Base-by-base conservation (phyloP, 2,797 vertebrate genomes). In the Molossus molossus region DNA sequence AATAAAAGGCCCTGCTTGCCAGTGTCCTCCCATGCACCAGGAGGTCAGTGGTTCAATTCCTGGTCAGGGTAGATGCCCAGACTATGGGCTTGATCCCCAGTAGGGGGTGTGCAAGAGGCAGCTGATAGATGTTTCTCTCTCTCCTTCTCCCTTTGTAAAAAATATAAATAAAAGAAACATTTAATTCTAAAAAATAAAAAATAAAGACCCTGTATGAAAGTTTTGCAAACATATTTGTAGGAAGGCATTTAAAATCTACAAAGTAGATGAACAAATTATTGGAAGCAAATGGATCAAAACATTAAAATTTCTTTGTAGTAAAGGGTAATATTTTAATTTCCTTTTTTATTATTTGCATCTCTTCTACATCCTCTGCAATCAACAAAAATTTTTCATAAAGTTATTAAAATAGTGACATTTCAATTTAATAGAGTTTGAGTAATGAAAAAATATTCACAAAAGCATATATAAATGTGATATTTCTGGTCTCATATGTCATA, bases 251-350 rank as follows among this genome's bases (percentile, higher is more conserved):
- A 69, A 92, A 90, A 57, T 55, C 40, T 55, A 87, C 53, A 23
- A 92, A 58, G n/a, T 55, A 58, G 23, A 76, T 48, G 81, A 84
- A 48, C 10, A 62, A 69, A 76, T 60, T 11, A 83, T 14, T 48
- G 33, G 33, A 79, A 79, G 85, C 25, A 90, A 82, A 94, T 72
- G 60, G 21, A 69, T 18, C 14, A 88, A 96, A 85, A 57, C 57
- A 87, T 87, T 80, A 67, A 84, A 87, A 76, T 21, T n/a, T 85
- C 17, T 69, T 90, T 87, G 93, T 72, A 87, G 75, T 85, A 84
- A 92, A 76, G 10, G 15, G 58, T 75, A 8, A 17, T 64, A 82
- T 94, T 87, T 94, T 76, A 95, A 81, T 76, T 92, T 81, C 15
- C 5, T 7, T 80, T 67, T 90, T 87, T 69, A 62, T 64, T 73